phyloP scores from a whole-genome alignment of 2,113 vertebrate genomes.

The Calonectris borealis region DNA sequence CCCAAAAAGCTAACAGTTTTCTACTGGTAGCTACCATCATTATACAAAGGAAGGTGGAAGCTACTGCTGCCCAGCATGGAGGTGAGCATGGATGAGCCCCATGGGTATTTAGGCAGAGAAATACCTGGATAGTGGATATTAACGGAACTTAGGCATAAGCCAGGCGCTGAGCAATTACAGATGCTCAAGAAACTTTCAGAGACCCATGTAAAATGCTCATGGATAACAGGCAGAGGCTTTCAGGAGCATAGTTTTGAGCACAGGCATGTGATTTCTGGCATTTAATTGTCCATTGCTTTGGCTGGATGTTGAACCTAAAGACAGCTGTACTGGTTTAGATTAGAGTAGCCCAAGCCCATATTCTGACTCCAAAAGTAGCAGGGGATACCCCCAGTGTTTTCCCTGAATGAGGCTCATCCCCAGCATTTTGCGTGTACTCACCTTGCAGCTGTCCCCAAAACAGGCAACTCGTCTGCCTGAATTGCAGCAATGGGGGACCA shows the following conservation, averaged over 20 bases:
- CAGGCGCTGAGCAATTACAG: not conserved
- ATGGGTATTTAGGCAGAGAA: not conserved
- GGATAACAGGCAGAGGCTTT: not conserved
- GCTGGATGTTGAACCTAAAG: not conserved
- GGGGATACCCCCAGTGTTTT: not conserved
- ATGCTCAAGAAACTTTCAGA: not conserved
- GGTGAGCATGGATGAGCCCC: not conserved
- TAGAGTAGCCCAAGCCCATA: not conserved
- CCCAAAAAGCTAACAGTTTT: not conserved
- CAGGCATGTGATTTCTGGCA: not conserved
- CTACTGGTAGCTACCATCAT: not conserved
- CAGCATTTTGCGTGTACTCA: not conserved
- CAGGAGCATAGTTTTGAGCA: not conserved
- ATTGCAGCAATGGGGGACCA: not conserved
- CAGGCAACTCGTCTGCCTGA: not conserved
- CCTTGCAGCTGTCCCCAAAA: not conserved
- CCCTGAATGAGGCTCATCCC: not conserved
- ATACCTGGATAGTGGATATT: not conserved
- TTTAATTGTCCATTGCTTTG: not conserved
- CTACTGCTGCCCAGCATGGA: not conserved
- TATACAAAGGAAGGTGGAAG: not conserved
- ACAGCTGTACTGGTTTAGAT: not conserved
- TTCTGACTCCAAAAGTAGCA: not conserved
- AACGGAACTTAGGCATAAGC: not conserved
- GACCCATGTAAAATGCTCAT: not conserved